Evolutionary conservation across 2,797 vertebrate species (phyloP), one percentile per base, ranked within the genome.

Genomic region (Oreochromis grahami): DNA sequence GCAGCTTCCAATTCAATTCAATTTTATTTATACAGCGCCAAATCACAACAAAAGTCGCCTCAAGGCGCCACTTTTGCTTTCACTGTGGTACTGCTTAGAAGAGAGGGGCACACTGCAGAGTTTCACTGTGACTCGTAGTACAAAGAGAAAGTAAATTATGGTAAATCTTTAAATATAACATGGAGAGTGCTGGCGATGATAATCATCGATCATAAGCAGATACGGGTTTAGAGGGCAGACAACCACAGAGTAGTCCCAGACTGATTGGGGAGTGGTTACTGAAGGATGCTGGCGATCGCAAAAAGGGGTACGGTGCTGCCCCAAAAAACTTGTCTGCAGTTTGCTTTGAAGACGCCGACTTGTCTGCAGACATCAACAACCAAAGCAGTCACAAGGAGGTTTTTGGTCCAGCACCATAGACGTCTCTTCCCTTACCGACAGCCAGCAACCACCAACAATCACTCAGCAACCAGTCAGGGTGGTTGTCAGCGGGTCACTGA

Each of bases 61-160:
- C 24, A 24, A 24, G 24, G 3, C 24, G 24, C 0, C 24, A 72
- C 9, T 29, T 48, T 72, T 72, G 24, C 24, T 72, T 72, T 2
- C 6, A 48, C 68, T 72, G 15, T 32, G 43, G 9, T 48, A 24
- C 43, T 50, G 43, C 26, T 50, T 29, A 32, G 43, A 72, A 12
- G 68, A 29, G 68, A 74, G 0, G 9, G 43, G 0, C 2, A 8
- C 2, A 1, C 43, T 48, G 24, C 41, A n/a, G 24, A 5, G 43
- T 48, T 72, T 29, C 24, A 29, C 9, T 12, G 24, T 4, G 15
- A 74, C 15, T 74, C 26, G 15, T 8, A 74, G 43, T 15, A 72
- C 1, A 4, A 0, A 19, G 9, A 2, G 0, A n/a, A 48, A 48
- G 24, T 17, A 3, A 48, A 19, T 29, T 8, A 13, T 1, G 17